Conservation (phyloP, 2,113 vertebrate species). For the Telmatochromis sp. region DNA sequence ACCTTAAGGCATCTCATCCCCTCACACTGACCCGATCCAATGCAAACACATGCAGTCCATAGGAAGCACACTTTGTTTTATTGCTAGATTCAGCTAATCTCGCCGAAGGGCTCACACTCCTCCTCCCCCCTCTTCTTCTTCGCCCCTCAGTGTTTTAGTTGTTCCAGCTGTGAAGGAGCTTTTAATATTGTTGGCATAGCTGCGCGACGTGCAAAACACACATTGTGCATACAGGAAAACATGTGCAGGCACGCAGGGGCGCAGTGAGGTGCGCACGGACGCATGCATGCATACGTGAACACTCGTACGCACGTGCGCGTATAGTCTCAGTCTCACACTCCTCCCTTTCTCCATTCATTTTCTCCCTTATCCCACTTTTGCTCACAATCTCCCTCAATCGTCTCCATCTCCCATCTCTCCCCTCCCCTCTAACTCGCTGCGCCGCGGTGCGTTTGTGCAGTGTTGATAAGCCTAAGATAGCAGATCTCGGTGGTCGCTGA, state of each 20-base stretch:
- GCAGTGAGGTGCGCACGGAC: constrained; percentile 20
- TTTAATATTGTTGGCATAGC: constrained; percentile 71
- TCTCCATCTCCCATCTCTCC: constrained; percentile 58
- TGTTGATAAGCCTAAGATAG: constrained; percentile 81
- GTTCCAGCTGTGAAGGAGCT: constrained; percentile 66
- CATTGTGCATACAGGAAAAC: constrained; percentile 36
- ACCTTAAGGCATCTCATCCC: constrained; percentile 34
- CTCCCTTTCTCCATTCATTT: constrained; percentile 47
- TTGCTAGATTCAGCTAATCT: constrained; percentile 59
- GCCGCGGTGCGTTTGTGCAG: constrained; percentile 69
- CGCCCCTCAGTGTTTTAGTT: constrained; percentile 59
- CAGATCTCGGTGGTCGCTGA: constrained; percentile 86
- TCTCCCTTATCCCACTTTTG: constrained; percentile 54
- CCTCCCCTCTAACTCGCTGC: constrained; percentile 50
- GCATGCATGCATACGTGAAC: background rate
- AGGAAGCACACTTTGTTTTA: constrained; percentile 43
- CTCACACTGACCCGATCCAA: constrained; percentile 23
- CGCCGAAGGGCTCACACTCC: background rate
- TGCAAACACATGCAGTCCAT: constrained; percentile 38
- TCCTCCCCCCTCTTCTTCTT: background rate
- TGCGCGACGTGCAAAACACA: constrained; percentile 61
- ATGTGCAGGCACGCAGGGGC: constrained; percentile 56
- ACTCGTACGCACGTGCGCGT: background rate
- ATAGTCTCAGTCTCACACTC: constrained; percentile 14
- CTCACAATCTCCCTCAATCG: constrained; percentile 55